Percentiles rank a stretch among this genome's conserved stretches.
These are phyloP conservation scores for Pseudotriccus pelzelni DNA, from an alignment of 2,797 vertebrate genomes.

Conservation along the genomic window DNA sequence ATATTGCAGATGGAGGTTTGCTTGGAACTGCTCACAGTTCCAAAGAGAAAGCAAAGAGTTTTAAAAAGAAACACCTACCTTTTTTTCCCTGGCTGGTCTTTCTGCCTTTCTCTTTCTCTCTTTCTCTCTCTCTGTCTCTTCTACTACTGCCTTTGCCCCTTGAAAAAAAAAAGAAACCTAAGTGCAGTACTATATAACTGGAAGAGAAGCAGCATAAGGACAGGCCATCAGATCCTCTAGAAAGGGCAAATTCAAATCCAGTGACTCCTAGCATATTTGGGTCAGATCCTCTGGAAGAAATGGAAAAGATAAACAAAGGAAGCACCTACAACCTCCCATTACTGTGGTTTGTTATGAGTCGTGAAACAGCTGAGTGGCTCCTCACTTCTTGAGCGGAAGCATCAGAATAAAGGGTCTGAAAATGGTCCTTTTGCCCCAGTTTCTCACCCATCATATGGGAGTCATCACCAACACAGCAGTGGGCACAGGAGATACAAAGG, in stretches of 20 bases:
- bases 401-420: neutral
- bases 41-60: neutral
- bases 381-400: neutral
- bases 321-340: neutral
- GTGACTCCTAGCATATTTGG: neutral
- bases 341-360: neutral
- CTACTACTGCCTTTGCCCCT: rapidly evolving
- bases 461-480: neutral
- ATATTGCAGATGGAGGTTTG: neutral
- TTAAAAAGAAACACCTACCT: neutral
- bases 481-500: neutral
- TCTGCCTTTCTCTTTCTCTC: neutral
- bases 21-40: neutral
- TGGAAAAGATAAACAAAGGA: neutral
- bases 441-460: neutral
- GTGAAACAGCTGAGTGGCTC: neutral
- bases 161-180: neutral
- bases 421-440: neutral
- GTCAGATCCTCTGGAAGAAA: neutral
- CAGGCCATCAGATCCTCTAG: neutral
- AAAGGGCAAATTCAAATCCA: neutral
- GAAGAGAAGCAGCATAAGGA: neutral
- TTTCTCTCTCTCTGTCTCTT: too few relatives aligned
- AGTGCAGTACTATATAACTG: neutral
- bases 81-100: neutral